These are phyloP conservation scores for Lamellibrachia luymesi DNA, from an alignment of 1,140 invertebrate species.

Conservation along the genomic window DNA sequence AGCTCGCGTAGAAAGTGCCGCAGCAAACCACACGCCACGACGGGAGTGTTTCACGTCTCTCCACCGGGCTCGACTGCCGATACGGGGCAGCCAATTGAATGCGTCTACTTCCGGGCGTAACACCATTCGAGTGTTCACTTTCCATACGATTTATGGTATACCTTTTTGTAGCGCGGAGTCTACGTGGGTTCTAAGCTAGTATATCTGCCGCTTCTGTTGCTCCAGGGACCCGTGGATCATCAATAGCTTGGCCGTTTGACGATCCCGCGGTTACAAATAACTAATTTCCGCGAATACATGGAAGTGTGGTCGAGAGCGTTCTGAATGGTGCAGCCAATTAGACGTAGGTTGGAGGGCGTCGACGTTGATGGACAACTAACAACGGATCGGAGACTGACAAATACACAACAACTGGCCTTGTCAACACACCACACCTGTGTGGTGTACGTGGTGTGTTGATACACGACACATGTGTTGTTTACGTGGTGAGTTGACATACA, in stretches of 20 bases:
- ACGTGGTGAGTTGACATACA: not conserved
- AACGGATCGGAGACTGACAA: not conserved
- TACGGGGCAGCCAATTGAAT: not conserved
- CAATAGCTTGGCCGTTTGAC: not conserved
- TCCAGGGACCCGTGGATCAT: not conserved
- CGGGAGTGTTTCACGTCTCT: not conserved
- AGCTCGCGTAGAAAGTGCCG: not conserved
- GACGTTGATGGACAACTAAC: not conserved
- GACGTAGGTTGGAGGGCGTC: not conserved
- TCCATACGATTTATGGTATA: not conserved
- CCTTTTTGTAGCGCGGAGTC: not conserved
- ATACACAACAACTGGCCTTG: not conserved
- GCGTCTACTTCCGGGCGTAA: not conserved
- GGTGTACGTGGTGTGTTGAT: not conserved
- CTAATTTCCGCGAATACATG: not conserved
- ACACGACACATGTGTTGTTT: too few relatives aligned
- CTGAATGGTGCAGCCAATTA: not conserved
- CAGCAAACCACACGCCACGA: not conserved
- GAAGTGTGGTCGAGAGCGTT: not conserved
- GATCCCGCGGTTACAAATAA: not conserved
- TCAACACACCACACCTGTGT: not conserved
- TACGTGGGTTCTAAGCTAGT: not conserved
- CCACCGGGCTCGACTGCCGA: not conserved
- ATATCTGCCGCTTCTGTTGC: not conserved
- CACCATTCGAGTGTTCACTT: not conserved